Conservation (phyloP, 64 coral and sea anemone genomes). For the Anthopleura sola region DNA sequence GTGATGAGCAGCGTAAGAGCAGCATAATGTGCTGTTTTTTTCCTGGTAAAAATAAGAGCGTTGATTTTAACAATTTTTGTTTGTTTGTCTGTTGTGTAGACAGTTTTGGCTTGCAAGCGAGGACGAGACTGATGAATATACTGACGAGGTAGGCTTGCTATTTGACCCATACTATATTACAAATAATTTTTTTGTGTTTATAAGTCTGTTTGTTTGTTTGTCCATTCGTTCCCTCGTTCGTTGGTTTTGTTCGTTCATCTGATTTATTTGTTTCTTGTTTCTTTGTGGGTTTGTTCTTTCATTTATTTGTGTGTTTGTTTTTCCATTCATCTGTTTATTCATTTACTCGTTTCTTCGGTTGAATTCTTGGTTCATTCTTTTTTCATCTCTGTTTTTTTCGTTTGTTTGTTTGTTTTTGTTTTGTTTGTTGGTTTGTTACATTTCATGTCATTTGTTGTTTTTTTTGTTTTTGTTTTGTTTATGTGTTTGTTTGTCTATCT, state of each 20-base stretch:
- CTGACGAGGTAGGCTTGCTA: slow-evolving; percentile 49
- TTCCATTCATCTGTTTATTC: neutral
- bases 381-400: neutral
- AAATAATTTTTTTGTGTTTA: too few species aligned
- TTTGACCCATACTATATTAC: too few species aligned
- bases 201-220: too few species aligned
- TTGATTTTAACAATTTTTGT: neutral
- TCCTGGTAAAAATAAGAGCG: neutral
- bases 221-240: neutral
- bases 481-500: too few species aligned
- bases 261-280: too few species aligned
- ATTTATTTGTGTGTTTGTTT: too few species aligned
- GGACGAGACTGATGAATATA: slow-evolving; percentile 41
- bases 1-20: neutral
- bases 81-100: slow-evolving; percentile 22
- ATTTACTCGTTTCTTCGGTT: neutral
- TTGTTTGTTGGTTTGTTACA: neutral
- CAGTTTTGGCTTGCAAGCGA: slow-evolving; percentile 76
- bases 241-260: neutral
- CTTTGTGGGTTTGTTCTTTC: too few species aligned
- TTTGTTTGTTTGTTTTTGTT: neutral
- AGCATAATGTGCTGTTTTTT: neutral
- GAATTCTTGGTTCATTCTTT: too few species aligned
- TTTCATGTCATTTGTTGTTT: neutral
- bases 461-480: neutral